A percentile compares a stretch with the other conserved stretches of the same genome.
These are phyloP conservation scores for Geococcyx californianus DNA, from an alignment of 2,113 vertebrate species.

Conservation along the genomic window DNA sequence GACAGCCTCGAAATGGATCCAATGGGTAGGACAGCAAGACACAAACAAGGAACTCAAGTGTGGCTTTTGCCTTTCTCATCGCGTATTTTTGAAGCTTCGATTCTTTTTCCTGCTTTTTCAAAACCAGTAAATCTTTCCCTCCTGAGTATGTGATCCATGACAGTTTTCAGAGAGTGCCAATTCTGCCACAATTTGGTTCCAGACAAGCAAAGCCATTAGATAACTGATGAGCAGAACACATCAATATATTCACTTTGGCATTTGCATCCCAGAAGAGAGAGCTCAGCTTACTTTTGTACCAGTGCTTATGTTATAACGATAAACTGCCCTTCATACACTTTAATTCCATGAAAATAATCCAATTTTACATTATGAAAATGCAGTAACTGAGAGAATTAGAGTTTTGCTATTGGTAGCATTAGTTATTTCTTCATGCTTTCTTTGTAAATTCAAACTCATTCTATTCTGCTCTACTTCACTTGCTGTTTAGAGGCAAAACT, in stretches of 20 bases:
- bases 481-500: background rate
- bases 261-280: background rate
- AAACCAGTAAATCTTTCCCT: background rate
- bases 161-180: background rate
- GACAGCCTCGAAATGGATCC: background rate
- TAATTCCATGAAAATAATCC: background rate
- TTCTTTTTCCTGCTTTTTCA: background rate
- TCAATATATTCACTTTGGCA: background rate
- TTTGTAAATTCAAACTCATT: background rate
- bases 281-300: background rate
- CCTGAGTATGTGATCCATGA: rapidly evolving
- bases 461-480: background rate
- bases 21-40: background rate
- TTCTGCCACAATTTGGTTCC: background rate
- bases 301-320: background rate
- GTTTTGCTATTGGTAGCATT: background rate
- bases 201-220: background rate
- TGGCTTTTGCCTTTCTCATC: background rate
- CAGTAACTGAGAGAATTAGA: background rate
- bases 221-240: background rate
- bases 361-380: background rate
- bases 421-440: background rate
- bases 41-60: background rate
- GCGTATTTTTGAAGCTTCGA: background rate
- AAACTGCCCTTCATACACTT: background rate